Evolutionary conservation across 2,797 vertebrate genomes (phyloP).

Genomic region (Gephyroberyx darwinii): DNA sequence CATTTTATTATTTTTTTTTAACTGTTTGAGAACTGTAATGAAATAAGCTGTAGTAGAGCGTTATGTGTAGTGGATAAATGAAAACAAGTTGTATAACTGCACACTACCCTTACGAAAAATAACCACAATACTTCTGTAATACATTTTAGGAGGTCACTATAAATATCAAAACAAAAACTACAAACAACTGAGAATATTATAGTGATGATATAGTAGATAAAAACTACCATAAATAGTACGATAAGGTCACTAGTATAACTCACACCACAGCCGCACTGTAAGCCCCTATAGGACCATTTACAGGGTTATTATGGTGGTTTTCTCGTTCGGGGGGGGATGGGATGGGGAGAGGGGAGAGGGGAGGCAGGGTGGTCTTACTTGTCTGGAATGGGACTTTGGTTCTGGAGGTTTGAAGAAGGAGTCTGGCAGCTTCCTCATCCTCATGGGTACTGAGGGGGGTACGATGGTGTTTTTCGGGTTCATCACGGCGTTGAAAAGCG

Average conservation of each 20-base stretch:
- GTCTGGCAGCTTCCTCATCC: conserved; percentile 95
- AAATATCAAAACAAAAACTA: too few species aligned
- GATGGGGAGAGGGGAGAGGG: conserved; percentile 29
- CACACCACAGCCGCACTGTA: conserved; percentile 5
- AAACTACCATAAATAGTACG: background rate
- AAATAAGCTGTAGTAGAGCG: too few species aligned
- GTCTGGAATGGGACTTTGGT: conserved; percentile 96
- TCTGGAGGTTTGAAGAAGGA: conserved; percentile 98
- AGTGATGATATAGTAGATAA: background rate
- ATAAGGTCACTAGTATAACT: background rate
- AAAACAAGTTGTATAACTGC: too few species aligned
- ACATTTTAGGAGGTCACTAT: too few species aligned
- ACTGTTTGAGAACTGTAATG: too few species aligned
- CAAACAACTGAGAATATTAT: too few species aligned
- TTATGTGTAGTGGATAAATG: too few species aligned
- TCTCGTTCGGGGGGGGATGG: conserved; percentile 21
- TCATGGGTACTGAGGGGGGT: conserved; percentile 93
- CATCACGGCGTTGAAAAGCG: conserved; percentile 98
- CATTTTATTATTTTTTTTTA: too few species aligned
- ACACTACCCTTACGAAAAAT: too few species aligned
- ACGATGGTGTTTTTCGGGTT: conserved; percentile 93
- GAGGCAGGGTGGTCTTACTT: conserved; percentile 84
- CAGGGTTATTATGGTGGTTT: conserved; percentile 50
- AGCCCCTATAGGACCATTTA: conserved; percentile 43
- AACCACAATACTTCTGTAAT: too few species aligned